Base-by-base conservation (phyloP, 2,888 invertebrate genomes). In the Tethea ocularis region DNA sequence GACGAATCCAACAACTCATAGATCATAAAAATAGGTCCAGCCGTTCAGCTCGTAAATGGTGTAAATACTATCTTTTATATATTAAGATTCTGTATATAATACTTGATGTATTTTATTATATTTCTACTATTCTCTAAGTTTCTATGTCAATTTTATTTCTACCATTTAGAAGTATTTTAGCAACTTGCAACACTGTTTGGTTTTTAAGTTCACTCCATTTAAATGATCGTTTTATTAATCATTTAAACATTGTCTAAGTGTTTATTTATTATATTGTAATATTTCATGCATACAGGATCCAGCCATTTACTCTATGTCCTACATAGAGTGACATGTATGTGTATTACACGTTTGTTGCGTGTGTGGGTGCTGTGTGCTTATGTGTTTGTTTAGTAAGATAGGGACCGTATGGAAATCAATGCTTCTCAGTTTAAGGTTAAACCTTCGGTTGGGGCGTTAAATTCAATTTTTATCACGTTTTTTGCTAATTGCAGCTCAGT, bases 271-370 rank as follows among this genome's bases (percentile, higher is more conserved):
- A 62, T 54, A 55, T 53, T 57, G 22, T 52, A 57, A 57, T n/a
- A n/a, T n/a, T n/a, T n/a, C 74, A 78, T 60, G 77, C 80, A 20
- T 46, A 38, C 83, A 91, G 93, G 92, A 83, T 82, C 91, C 13
- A 91, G 90, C 56, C 91, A 90, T 20, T 86, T 93, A 8, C 83
- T 93, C 10, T 93, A 91, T 71, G 89, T 91, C 7, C 81, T 93
- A n/a, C 92, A 93, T 72, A 84, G 86, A 61, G 85, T 93, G n/a
- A 84, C 88, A 76, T 90, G 93, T 93, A 88, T 73, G 91, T 80
- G 56, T 52, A n/a, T 26, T 26, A 26, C 7, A 15, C 64, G 63
- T 58, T 33, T 33, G 10, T 60, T 38, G 38, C 7, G 24, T 38
- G 15, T 38, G 38, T 38, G 38, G 38, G 38, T 38, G 38, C 8